Percentiles rank a stretch among this genome's conserved stretches.
Conservation (phyloP, 2,888 invertebrate genomes). For the Mythimna loreyi region DNA sequence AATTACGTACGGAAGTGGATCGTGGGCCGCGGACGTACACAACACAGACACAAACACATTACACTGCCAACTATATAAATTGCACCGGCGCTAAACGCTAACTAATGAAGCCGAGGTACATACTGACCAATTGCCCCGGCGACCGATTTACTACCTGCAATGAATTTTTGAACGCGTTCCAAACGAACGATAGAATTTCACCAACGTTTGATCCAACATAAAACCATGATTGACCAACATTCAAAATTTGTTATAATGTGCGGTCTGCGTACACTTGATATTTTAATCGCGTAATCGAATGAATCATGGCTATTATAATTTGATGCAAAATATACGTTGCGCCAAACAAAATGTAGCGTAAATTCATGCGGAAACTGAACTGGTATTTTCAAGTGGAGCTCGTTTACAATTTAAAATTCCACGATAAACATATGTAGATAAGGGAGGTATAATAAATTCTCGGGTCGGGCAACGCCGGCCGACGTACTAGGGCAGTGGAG, state of each 20-base stretch:
- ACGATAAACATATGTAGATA: conserved; percentile 88
- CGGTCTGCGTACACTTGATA: conserved; percentile 19
- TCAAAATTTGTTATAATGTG: conserved; percentile 23
- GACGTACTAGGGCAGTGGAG: conserved; percentile 69
- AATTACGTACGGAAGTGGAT: conserved; percentile 77
- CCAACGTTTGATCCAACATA: conserved; percentile 8
- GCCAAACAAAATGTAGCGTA: conserved; percentile 71
- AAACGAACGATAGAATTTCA: conserved; percentile 21
- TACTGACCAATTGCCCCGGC: conserved; percentile 54
- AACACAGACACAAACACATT: conserved; percentile 74
- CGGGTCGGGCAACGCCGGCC: conserved; percentile 71
- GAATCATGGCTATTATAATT: conserved; percentile 52
- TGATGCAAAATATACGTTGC: conserved; percentile 59
- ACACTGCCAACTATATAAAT: conserved; percentile 71
- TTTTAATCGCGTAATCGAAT: conserved; percentile 53
- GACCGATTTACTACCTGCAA: conserved; percentile 47
- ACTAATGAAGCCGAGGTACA: conserved; percentile 60
- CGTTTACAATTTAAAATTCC: conserved; percentile 88
- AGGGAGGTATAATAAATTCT: conserved; percentile 83
- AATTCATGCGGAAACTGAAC: conserved; percentile 75
- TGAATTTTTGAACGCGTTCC: conserved; percentile 41
- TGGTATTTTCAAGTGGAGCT: conserved; percentile 79
- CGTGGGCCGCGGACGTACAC: conserved; percentile 67
- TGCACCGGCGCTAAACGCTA: conserved; percentile 57
- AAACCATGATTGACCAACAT: conserved; percentile 22